phyloP scores from a whole-genome alignment of 2,113 vertebrate genomes.

The Egretta garzetta region DNA sequence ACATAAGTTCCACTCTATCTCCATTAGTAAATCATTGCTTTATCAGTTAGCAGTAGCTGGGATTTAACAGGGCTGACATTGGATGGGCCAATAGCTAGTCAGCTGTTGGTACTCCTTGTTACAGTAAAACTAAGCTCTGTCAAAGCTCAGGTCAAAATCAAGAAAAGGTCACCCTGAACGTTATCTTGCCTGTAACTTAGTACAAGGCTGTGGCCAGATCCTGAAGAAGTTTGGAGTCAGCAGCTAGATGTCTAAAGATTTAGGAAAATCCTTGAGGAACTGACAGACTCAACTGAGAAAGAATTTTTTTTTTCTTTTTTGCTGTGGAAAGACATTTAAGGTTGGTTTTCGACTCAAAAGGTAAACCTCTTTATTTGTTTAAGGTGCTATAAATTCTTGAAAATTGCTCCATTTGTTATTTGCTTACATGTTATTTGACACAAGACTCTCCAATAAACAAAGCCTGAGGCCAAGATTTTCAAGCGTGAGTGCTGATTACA shows the following conservation, averaged over 20 bases:
- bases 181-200: neutral
- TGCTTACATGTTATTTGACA: slow-evolving; percentile 26
- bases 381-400: neutral
- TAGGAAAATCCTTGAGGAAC: neutral
- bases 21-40: neutral
- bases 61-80: neutral
- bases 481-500: slow-evolving; percentile 7
- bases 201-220: neutral
- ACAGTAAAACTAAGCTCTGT: neutral
- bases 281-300: neutral
- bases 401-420: neutral
- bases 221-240: neutral
- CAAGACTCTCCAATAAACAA: slow-evolving; percentile 28
- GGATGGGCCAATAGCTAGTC: neutral
- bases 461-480: neutral
- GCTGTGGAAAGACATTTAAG: neutral
- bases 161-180: neutral
- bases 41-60: neutral
- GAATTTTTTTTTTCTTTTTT: neutral
- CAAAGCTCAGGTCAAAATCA: neutral
- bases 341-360: neutral
- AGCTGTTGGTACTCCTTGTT: neutral
- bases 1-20: neutral
- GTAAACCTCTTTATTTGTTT: neutral
- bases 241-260: neutral